Evolutionary conservation across 2,797 vertebrate species (phyloP).

Genomic region (Nyctibius grandis): DNA sequence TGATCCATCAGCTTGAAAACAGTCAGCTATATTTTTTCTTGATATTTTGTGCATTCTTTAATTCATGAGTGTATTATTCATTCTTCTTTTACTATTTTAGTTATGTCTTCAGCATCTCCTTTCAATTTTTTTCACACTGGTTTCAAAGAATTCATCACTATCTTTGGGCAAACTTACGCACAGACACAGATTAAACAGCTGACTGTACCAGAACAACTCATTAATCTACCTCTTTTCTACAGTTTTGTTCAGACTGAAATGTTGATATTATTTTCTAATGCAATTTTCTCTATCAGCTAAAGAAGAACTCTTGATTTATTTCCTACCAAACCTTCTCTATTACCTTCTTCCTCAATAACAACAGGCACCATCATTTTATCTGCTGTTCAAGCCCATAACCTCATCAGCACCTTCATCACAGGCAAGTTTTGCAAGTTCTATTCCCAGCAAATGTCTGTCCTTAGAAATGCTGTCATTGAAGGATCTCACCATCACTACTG

Average conservation of each 20-base stretch:
- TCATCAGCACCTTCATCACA: not conserved
- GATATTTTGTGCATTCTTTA: not conserved
- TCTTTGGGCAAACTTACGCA: not conserved
- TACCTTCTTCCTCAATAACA: not conserved
- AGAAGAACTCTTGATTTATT: not conserved
- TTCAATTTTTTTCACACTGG: not conserved
- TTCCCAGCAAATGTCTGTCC: not conserved
- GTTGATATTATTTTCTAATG: not conserved
- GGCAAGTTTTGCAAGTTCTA: not conserved
- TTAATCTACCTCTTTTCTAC: not conserved
- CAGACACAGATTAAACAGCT: not conserved
- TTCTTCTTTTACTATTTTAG: not conserved
- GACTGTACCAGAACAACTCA: not conserved
- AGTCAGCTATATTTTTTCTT: not conserved
- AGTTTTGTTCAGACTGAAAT: not conserved
- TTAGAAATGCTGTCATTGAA: not conserved
- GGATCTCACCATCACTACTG: not conserved
- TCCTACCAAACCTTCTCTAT: not conserved
- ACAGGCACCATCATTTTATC: not conserved
- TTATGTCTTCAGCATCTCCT: not conserved
- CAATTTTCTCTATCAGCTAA: not conserved
- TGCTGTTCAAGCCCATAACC: not conserved
- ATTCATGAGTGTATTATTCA: not conserved
- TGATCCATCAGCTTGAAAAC: not conserved
- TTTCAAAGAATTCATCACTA: not conserved